A percentile compares a stretch with the other conserved stretches of the same genome.
These are phyloP conservation scores for Aphidius colemani DNA, from an alignment of 2,888 invertebrate genomes.

Conservation along the genomic window DNA sequence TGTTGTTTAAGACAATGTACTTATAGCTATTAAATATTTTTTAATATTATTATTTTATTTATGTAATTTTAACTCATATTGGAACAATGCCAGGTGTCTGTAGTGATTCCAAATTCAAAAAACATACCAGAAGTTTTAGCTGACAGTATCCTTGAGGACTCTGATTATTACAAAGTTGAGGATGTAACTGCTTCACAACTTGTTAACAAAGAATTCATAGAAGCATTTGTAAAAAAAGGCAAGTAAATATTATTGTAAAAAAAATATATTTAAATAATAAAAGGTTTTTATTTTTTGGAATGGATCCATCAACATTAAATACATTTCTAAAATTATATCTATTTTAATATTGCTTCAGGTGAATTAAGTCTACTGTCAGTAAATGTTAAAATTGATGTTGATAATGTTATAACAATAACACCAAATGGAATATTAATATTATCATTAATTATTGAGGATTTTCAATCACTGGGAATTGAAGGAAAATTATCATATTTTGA, in stretches of 20 bases:
- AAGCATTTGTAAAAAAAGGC: conserved; percentile 66
- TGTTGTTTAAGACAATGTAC: not conserved
- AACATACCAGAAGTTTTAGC: conserved; percentile 56
- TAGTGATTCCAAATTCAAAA: conserved; percentile 62
- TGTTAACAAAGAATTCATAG: conserved; percentile 62
- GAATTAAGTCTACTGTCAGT: conserved; percentile 61
- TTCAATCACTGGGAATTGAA: conserved; percentile 64
- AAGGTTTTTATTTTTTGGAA: not conserved
- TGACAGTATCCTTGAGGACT: conserved; percentile 59
- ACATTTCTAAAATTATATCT: not conserved
- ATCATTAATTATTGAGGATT: conserved; percentile 62
- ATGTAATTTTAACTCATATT: conserved; percentile 41
- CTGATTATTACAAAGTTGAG: conserved; percentile 64
- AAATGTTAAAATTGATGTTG: conserved; percentile 61
- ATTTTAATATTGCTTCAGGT: conserved; percentile 40
- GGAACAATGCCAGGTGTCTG: conserved; percentile 62
- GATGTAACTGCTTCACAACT: conserved; percentile 60
- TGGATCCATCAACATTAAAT: not conserved
- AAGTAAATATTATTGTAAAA: conserved; percentile 26
- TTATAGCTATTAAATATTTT: conserved; percentile 20
- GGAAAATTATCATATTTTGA: conserved; percentile 61
- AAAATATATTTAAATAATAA: no score
- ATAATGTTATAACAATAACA: conserved; percentile 62
- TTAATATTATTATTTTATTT: conserved; percentile 16
- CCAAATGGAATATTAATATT: conserved; percentile 63